phyloP scores from a whole-genome alignment of 2,797 vertebrate genomes.

The Sebastes kiyomatsui region DNA sequence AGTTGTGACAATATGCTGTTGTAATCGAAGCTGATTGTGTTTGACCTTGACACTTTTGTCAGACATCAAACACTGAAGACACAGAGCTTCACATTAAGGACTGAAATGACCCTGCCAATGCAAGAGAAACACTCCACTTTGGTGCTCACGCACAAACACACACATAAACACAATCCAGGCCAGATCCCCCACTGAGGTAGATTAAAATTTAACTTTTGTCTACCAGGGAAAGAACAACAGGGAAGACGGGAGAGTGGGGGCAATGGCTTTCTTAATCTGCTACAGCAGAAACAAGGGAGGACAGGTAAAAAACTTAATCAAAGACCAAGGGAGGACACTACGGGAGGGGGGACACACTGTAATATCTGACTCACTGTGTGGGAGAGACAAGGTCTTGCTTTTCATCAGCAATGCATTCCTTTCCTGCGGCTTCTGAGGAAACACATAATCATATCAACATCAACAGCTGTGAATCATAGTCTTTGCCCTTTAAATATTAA shows the following conservation, averaged over 20 bases:
- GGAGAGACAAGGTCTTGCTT: constrained; percentile 78
- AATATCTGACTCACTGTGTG: constrained; percentile 77
- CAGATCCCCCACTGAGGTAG: constrained; percentile 61
- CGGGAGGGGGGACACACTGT: background rate
- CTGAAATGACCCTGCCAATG: background rate
- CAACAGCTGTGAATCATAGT: constrained; percentile 26
- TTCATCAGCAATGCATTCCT: constrained; percentile 79
- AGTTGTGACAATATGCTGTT: constrained; percentile 4
- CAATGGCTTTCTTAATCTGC: constrained; percentile 52
- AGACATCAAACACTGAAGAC: constrained; percentile 23
- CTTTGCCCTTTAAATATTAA: constrained; percentile 13
- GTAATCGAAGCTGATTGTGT: background rate
- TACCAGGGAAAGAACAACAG: constrained; percentile 34
- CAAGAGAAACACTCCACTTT: constrained; percentile 5
- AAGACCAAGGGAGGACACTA: constrained; percentile 36
- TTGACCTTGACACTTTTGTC: constrained; percentile 18
- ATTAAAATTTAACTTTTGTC: constrained; percentile 72
- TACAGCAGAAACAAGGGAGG: constrained; percentile 48
- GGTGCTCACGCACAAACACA: constrained; percentile 20
- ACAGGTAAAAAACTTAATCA: constrained; percentile 56
- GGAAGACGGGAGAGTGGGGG: background rate
- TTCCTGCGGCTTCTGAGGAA: constrained; percentile 88
- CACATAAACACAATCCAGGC: constrained; percentile 38
- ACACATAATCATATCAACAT: constrained; percentile 52
- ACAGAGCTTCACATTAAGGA: background rate